These are phyloP conservation scores for Pagrus major DNA, from an alignment of 2,113 vertebrate genomes.

Conservation along the genomic window DNA sequence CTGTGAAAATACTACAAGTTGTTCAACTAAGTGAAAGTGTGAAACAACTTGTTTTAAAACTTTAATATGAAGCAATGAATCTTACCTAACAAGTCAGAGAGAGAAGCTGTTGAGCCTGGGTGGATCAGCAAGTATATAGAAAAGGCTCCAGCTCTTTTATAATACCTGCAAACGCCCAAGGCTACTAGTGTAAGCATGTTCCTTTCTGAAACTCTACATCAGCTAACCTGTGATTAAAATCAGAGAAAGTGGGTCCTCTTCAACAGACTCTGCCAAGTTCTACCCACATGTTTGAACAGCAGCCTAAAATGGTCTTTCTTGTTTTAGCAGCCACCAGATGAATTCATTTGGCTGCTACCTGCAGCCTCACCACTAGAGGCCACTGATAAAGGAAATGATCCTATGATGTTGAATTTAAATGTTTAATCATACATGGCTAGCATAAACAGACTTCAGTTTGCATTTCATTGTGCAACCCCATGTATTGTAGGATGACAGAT, in stretches of 20 bases:
- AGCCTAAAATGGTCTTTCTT: too few relatives aligned
- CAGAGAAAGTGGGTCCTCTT: too few relatives aligned
- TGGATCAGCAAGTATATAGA: background rate
- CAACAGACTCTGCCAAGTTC: too few relatives aligned
- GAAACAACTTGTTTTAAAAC: background rate
- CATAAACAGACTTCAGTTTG: background rate
- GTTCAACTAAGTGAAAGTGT: background rate
- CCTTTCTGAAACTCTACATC: background rate
- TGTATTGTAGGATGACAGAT: background rate
- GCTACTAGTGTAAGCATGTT: background rate
- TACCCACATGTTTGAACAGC: too few relatives aligned
- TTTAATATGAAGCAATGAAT: background rate
- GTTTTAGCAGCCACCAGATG: too few relatives aligned
- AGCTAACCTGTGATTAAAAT: background rate
- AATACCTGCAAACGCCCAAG: background rate
- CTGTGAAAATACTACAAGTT: background rate
- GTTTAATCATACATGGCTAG: background rate
- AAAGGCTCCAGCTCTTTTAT: background rate
- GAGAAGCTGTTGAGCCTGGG: background rate
- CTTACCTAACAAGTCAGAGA: constrained; percentile 18
- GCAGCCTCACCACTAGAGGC: too few relatives aligned
- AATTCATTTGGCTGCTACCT: too few relatives aligned
- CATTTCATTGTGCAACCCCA: too few relatives aligned
- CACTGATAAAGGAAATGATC: background rate
- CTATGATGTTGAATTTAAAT: too few relatives aligned